Evolutionary conservation across 1,140 invertebrate genomes (phyloP).

Genomic region (Cherax destructor): DNA sequence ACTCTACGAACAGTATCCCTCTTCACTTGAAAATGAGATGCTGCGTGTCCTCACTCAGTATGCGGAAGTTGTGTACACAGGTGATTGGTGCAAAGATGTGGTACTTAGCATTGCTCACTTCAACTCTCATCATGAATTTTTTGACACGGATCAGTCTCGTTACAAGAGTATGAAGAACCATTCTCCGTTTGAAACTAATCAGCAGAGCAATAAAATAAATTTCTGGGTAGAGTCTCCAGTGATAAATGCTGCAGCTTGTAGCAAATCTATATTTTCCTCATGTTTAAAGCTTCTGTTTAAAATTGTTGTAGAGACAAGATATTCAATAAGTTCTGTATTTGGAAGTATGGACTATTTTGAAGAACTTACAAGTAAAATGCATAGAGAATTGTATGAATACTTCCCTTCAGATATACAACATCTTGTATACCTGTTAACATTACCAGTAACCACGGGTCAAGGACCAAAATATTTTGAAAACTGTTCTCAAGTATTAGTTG

Average conservation of each 20-base stretch:
- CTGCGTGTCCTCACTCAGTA: neutral
- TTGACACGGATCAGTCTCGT: neutral
- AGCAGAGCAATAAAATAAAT: neutral
- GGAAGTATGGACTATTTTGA: constrained; percentile 7
- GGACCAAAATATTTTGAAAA: neutral
- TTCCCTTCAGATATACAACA: neutral
- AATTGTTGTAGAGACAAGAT: neutral
- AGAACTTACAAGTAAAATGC: neutral
- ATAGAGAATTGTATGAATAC: neutral
- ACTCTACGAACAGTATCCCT: neutral
- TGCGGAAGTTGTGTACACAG: neutral
- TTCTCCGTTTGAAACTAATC: neutral
- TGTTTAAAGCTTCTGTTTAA: neutral
- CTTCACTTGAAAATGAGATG: constrained; percentile 4
- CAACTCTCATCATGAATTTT: neutral
- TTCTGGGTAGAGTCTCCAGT: neutral
- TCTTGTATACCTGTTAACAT: neutral
- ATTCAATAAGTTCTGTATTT: neutral
- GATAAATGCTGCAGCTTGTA: neutral
- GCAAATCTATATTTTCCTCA: neutral
- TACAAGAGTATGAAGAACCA: neutral
- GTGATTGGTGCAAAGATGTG: neutral
- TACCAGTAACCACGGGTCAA: neutral
- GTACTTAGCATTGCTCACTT: neutral
- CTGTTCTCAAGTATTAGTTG: neutral